Evolutionary conservation across 2,113 vertebrate species (phyloP), one percentile per base, ranked within the genome.

Genomic region (Lates calcarifer): DNA sequence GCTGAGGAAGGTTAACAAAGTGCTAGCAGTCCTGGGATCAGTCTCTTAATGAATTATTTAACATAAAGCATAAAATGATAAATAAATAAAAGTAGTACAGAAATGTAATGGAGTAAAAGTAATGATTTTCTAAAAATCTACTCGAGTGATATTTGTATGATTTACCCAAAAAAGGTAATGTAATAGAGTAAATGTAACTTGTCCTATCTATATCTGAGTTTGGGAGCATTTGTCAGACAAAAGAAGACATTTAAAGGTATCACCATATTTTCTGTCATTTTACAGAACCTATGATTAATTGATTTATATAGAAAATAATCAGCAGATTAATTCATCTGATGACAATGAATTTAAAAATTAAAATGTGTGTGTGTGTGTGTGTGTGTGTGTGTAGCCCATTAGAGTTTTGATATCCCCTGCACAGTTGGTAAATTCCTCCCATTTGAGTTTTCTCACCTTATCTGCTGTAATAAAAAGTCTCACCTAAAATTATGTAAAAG

Each of bases 401-500:
- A n/a, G 43, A 4, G 26, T 37, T 67, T 12, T 64, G 3, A 61
- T 39, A 20, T 58, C 35, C 64, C 18, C 7, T 69, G n/a, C 39
- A 41, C 39, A 66, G 62, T 31, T 5, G 0, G 18, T 37, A 35
- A 18, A 71, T 35, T 66, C 41, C 37, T 47, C 60, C 29, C 26
- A 4, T 58, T 70, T 69, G 1, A 49, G 6, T 77, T 55, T 61
- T 31, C 49, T 37, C 31, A 76, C 66, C 7, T 65, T 10, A 60
- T 73, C 8, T 45, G 14, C 7, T 62, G 6, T 28, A 65, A 49
- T 57, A 61, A 76, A 76, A 55, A 39, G 29, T 18, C 24, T 39
- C n/a, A 74, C 13, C 24, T n/a, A 45, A 57, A 57, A 74, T 65
- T 31, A 43, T 43, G 4, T 67, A 55, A 76, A 71, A 72, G 35